These are phyloP conservation scores for Malurus splendens DNA, from an alignment of 2,797 vertebrate genomes.

Conservation along the genomic window DNA sequence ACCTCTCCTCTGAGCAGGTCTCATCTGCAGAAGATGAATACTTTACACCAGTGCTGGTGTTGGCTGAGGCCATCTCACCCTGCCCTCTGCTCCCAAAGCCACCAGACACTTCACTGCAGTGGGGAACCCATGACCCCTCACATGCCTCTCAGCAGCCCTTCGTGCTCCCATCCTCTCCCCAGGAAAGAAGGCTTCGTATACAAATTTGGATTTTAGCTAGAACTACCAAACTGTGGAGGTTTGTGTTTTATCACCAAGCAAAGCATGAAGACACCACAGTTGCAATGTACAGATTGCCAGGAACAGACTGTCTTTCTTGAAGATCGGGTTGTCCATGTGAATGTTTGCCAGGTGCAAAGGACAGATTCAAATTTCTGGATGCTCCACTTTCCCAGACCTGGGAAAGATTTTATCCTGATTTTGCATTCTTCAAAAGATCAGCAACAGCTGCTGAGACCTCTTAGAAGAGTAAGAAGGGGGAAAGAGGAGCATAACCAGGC, in stretches of 20 bases:
- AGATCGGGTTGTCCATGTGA: neutral
- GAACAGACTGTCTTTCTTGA: neutral
- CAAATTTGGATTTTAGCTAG: neutral
- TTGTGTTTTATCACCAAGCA: neutral
- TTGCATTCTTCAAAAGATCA: neutral
- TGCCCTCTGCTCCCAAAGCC: neutral
- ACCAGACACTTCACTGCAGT: accelerated
- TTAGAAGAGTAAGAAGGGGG: neutral
- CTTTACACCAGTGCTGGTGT: neutral
- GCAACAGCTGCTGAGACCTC: neutral
- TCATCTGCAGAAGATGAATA: neutral
- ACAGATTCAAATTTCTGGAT: neutral
- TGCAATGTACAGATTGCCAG: neutral
- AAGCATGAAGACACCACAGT: neutral
- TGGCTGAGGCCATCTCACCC: neutral
- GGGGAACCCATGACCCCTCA: neutral
- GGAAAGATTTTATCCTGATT: neutral
- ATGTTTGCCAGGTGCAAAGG: neutral
- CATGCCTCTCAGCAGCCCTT: accelerated
- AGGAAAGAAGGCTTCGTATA: neutral
- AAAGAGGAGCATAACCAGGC: neutral
- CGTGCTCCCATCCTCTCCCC: neutral
- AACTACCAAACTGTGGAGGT: neutral
- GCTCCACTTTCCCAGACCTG: neutral
- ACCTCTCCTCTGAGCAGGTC: neutral